Evolutionary conservation across 2,113 vertebrate genomes (phyloP), one percentile per base, ranked within the genome.

Genomic region (Tupaia tana): DNA sequence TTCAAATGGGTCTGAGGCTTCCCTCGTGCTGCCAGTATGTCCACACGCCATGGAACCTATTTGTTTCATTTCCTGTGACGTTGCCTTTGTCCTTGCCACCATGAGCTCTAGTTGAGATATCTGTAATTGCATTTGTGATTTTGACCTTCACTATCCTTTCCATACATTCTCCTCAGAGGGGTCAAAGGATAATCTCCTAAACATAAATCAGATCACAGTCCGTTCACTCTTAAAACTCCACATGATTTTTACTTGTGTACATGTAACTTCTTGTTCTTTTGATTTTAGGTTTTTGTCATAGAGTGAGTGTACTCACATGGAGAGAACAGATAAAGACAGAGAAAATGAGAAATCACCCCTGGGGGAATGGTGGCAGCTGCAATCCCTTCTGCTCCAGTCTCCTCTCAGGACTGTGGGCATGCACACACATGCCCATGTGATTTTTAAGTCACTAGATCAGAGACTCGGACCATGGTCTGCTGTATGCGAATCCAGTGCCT

Each of bases 171-270:
- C 13, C 16, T 66, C 75, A 66, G 7, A 89, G 54, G 11, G 74
- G 80, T 25, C 78, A 86, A 34, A 58, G 19, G 22, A 70, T 83
- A 80, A 80, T 52, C 79, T 94, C 61, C 63, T 66, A 96, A 96
- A 91, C n/a, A 70, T 29, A 59, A 27, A 82, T 77, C 34, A 85
- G 24, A 66, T 56, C 18, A 70, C 9, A 71, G 59, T 13, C 61
- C 9, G 86, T 83, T 80, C 18, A 58, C 56, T 89, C 29, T 83
- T 59, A 67, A 86, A 86, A 67, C 29, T 75, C 67, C 34, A 52
- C 24, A 70, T 70, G 43, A 14, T 78, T 74, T 91, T 91, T 27
- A 70, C 58, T 54, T 24, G 7, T 10, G 31, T 2, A n/a, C 15
- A 66, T 4, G 70, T 43, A 43, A 43, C 43, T 43, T 43, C 43